Percentiles rank a stretch among this genome's conserved stretches.
phyloP scores from a whole-genome alignment of 1,140 invertebrate species.

The Olivierus martensii region DNA sequence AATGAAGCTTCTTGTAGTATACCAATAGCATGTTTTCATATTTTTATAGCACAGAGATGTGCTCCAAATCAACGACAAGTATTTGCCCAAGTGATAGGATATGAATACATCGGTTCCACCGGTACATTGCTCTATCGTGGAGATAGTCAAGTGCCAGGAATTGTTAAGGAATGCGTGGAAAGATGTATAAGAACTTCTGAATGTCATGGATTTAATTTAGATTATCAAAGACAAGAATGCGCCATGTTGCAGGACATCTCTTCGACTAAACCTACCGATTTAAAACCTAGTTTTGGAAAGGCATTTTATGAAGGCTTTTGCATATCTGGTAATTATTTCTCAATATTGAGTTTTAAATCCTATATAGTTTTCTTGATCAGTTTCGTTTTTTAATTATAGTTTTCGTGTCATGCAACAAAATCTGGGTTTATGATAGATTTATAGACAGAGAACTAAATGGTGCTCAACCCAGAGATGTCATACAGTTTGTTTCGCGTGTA shows the following conservation, averaged over 20 bases:
- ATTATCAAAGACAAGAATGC: constrained; percentile 34
- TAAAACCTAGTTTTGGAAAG: constrained; percentile 29
- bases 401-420: constrained; percentile 16
- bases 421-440: constrained; percentile 36
- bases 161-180: constrained; percentile 29
- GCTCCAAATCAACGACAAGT: constrained; percentile 24
- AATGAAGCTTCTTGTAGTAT: too few relatives aligned
- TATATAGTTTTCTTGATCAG: too few relatives aligned
- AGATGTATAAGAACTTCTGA: constrained; percentile 28
- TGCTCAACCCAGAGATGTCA: constrained; percentile 25
- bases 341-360: too few relatives aligned
- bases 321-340: constrained; percentile 25
- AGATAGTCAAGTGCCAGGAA: constrained; percentile 23
- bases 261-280: constrained; percentile 25
- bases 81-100: constrained; percentile 33
- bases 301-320: constrained; percentile 36
- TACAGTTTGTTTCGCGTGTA: constrained; percentile 26
- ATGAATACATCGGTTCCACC: constrained; percentile 29
- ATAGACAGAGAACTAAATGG: constrained; percentile 30
- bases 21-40: too few relatives aligned
- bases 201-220: constrained; percentile 33
- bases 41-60: constrained; percentile 4
- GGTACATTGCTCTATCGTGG: constrained; percentile 25
- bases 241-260: constrained; percentile 27
- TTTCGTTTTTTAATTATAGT: background rate